A percentile compares a stretch with the other conserved stretches of the same genome.
These are phyloP conservation scores for Habropoda laboriosa DNA, from an alignment of 1,140 invertebrate genomes.

Conservation along the genomic window DNA sequence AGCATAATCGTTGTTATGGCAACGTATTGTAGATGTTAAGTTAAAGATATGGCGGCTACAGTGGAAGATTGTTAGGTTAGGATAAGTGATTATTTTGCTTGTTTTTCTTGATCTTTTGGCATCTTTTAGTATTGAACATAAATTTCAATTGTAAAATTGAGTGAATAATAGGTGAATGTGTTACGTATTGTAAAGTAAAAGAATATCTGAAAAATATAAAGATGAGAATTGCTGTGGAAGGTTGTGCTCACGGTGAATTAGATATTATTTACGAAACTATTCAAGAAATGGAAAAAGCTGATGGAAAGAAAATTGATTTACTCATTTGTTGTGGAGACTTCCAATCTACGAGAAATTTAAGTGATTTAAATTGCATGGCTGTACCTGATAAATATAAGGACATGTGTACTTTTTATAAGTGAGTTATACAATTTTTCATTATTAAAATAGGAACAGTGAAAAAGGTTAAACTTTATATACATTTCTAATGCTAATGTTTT, in stretches of 20 bases:
- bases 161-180: neutral
- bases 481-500: neutral
- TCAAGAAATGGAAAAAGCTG: slow-evolving; percentile 86
- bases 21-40: neutral
- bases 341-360: slow-evolving; percentile 91
- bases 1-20: neutral
- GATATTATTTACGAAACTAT: slow-evolving; percentile 97
- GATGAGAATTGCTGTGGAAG: slow-evolving; percentile 98
- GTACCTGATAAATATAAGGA: slow-evolving; percentile 95
- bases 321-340: slow-evolving; percentile 99
- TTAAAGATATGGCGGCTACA: neutral
- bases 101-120: neutral
- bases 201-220: slow-evolving; percentile 20
- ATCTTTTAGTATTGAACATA: neutral
- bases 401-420: slow-evolving; percentile 98
- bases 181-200: neutral
- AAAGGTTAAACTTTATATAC: neutral
- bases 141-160: neutral
- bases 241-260: slow-evolving; percentile 98
- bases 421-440: slow-evolving; percentile 74
- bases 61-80: slow-evolving; percentile 5
- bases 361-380: slow-evolving; percentile 94
- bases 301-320: slow-evolving; percentile 91
- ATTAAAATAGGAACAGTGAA: neutral
- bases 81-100: neutral